Conservation (phyloP, 2,797 vertebrate species). For the Squalus acanthias region DNA sequence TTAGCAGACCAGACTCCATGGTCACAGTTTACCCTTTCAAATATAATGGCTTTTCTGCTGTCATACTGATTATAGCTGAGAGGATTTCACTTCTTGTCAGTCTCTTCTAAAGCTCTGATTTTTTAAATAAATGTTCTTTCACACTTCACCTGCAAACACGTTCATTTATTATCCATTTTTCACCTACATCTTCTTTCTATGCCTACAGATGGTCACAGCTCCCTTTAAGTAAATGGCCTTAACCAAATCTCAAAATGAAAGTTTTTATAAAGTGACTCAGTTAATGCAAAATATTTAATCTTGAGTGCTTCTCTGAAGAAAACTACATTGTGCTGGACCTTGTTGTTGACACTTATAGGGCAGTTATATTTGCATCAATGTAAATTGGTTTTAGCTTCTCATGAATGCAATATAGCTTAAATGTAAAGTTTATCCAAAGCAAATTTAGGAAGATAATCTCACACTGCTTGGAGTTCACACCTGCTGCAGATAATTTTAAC, state of each 20-base stretch:
- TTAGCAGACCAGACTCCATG: not conserved
- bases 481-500: too few species aligned
- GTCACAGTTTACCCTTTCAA: not conserved
- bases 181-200: not conserved
- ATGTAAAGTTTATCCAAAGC: not conserved
- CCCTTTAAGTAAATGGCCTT: not conserved
- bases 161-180: not conserved
- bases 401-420: not conserved
- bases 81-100: not conserved
- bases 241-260: not conserved
- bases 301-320: not conserved
- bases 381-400: not conserved
- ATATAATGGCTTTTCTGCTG: not conserved
- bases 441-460: not conserved
- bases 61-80: not conserved
- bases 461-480: too few species aligned
- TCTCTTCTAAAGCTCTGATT: not conserved
- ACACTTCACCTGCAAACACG: not conserved
- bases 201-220: not conserved
- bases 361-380: not conserved
- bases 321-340: not conserved
- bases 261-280: not conserved
- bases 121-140: not conserved
- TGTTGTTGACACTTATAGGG: not conserved
- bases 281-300: not conserved